Evolutionary conservation across 2,113 vertebrate genomes (phyloP), one percentile per base, ranked within the genome.

Genomic region (Perca fluviatilis): DNA sequence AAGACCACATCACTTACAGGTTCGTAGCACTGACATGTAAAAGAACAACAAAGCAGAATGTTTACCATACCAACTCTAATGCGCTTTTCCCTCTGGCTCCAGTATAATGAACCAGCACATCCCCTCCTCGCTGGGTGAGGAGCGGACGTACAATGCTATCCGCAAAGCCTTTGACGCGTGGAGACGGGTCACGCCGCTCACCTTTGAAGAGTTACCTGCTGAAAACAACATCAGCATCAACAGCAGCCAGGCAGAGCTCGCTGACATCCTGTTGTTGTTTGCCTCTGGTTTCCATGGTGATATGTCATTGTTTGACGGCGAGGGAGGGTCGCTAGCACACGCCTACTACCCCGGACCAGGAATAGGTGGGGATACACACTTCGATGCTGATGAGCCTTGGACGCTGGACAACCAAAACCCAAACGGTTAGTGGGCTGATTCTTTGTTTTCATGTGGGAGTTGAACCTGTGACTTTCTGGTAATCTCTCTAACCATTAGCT

Each of bases 221-320:
- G 91, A 94, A 93, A 50, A n/a, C 77, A 91, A 94, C 87, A 91
- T 96, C 77, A 95, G 19, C 79, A 94, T 94, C 91, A 96, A 96
- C 77, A 93, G 96, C 91, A 92, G 95, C 89, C 95, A 95, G 85
- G 94, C 95, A 36, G 93, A 94, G 53, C 96, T 97, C 1, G 85
- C 89, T 0, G 98, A 99, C 93, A 98, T 99, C 92, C 94, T 99
- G 94, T 90, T 99, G 86, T 92, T 99, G 78, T 99, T 99, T 57
- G 98, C 98, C 87, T 98, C 98, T 0, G 97, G 98, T 70, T 99
- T 97, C 95, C 98, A 99, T 0, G 97, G 98, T 0, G 98, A 99
- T 90, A 99, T 98, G 94, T 99, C 98, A 1, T 95, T 98, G 4
- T 99, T 99, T 6, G 98, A 99, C 0, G 98, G 98, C 0, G 88